Evolutionary conservation across 2,888 invertebrate genomes (phyloP).

Genomic region (Brachynemurus nebulosus): DNA sequence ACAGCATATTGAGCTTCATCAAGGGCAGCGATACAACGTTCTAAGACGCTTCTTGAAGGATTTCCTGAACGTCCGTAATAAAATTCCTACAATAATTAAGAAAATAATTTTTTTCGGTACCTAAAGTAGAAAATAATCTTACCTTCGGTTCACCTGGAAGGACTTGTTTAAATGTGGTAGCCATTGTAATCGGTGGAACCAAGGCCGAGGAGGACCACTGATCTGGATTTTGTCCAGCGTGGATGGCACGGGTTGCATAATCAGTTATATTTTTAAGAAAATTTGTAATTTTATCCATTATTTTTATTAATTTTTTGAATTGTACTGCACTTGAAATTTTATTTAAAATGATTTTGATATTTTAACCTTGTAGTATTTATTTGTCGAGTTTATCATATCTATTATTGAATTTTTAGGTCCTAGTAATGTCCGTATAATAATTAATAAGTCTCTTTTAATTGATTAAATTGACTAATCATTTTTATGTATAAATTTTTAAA

Average conservation of each 20-base stretch:
- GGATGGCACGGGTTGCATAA: slow-evolving; percentile 5
- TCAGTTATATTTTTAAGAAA: slow-evolving; percentile 1
- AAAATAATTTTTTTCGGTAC: slow-evolving; percentile 2
- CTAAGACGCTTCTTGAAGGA: slow-evolving; percentile 79
- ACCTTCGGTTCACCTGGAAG: slow-evolving; percentile 72
- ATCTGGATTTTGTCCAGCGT: slow-evolving; percentile 43
- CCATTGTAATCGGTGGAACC: slow-evolving; percentile 76
- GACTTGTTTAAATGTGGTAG: slow-evolving; percentile 87
- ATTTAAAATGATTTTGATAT: too few species aligned
- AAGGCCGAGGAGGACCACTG: slow-evolving; percentile 78
- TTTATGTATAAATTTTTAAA: too few species aligned
- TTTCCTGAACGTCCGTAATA: slow-evolving; percentile 84
- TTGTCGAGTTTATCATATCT: too few species aligned
- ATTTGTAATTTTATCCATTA: too few species aligned
- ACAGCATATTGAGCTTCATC: slow-evolving; percentile 79
- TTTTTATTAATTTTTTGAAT: too few species aligned
- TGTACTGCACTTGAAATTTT: too few species aligned
- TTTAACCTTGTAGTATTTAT: too few species aligned
- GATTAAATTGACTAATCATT: too few species aligned
- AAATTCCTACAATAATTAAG: not conserved
- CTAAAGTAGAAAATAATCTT: slow-evolving; percentile 16
- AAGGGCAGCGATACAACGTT: slow-evolving; percentile 76
- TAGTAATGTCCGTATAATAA: too few species aligned
- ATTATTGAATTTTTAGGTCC: too few species aligned
- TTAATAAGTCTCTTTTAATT: too few species aligned